A percentile compares a stretch with the other conserved stretches of the same genome.
Evolutionary conservation across 2,888 invertebrate species (phyloP).

Genomic region (Biston betularia): DNA sequence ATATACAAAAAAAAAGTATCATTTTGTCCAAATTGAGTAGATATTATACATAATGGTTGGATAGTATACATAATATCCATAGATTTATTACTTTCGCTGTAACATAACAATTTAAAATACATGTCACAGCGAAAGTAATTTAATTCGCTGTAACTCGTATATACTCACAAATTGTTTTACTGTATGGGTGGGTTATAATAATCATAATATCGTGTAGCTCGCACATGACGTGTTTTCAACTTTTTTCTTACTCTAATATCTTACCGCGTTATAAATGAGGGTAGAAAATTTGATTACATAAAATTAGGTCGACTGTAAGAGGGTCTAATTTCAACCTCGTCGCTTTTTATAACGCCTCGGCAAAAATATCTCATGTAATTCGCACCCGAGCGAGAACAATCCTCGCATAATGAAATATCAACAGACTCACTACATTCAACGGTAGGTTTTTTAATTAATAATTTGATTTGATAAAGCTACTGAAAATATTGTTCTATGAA

Average conservation of each 20-base stretch:
- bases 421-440: constrained; percentile 57
- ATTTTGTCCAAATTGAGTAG: too few species aligned
- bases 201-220: too few species aligned
- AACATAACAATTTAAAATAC: too few species aligned
- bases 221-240: not conserved
- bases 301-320: constrained; percentile 65
- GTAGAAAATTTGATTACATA: constrained; percentile 71
- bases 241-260: constrained; percentile 45
- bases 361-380: constrained; percentile 70
- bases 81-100: too few species aligned
- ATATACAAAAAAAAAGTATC: too few species aligned
- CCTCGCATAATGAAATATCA: constrained; percentile 72
- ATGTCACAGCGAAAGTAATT: too few species aligned
- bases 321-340: constrained; percentile 67
- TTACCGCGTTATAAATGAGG: constrained; percentile 59
- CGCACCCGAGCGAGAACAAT: constrained; percentile 60
- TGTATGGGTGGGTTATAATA: too few species aligned
- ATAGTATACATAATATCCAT: too few species aligned
- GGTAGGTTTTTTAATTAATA: constrained; percentile 51
- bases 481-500: not conserved
- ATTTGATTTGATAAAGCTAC: constrained; percentile 19
- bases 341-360: constrained; percentile 64
- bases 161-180: too few species aligned
- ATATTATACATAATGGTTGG: too few species aligned
- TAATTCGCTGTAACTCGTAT: too few species aligned